These are phyloP conservation scores for Stegana nigrithorax DNA, from an alignment of 2,888 invertebrate genomes.

Conservation along the genomic window DNA sequence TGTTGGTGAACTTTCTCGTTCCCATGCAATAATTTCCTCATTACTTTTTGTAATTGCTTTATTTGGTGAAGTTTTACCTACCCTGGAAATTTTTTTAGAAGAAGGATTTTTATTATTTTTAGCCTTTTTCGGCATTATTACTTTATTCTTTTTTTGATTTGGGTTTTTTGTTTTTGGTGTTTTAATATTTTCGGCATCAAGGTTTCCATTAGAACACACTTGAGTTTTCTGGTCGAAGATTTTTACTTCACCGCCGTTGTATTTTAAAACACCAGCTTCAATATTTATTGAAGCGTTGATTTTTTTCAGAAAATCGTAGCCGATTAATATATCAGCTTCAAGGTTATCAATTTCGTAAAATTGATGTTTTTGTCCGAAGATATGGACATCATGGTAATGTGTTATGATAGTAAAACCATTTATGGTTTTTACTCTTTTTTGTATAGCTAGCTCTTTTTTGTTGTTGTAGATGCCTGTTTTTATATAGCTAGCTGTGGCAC, in stretches of 20 bases:
- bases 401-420: not conserved
- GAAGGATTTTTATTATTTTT: too few species aligned
- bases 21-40: too few species aligned
- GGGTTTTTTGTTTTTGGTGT: too few species aligned
- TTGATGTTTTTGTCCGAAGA: not conserved
- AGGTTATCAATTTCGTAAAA: not conserved
- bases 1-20: too few species aligned
- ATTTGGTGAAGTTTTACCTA: too few species aligned
- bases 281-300: not conserved
- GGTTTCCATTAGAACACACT: not conserved
- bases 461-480: not conserved
- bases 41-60: too few species aligned
- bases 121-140: too few species aligned
- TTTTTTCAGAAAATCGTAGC: not conserved
- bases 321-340: not conserved
- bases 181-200: too few species aligned
- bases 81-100: too few species aligned
- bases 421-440: not conserved
- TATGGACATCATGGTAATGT: not conserved
- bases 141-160: too few species aligned
- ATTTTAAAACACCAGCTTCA: not conserved
- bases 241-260: not conserved
- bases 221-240: not conserved
- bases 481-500: not conserved
- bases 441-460: not conserved